Evolutionary conservation across 2,888 invertebrate species (phyloP), one percentile per base, ranked within the genome.

Genomic region (Drosophila greeni): DNA sequence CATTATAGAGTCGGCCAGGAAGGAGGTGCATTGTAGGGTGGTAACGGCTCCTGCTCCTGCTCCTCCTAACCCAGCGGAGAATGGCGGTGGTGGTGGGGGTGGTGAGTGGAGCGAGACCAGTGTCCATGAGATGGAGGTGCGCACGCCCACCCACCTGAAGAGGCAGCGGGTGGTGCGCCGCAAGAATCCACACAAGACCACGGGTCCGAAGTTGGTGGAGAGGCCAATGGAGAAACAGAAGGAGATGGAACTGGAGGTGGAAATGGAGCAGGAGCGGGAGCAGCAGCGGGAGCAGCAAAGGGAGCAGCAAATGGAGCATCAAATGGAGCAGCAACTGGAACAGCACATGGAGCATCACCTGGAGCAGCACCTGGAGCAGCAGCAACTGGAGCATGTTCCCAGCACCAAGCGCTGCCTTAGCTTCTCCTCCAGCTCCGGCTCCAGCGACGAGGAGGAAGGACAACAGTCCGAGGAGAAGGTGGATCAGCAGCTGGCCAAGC

Each of bases 361-460:
- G 53, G 75, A 74, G 62, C 85, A 86, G 29, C 36, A 33, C 3
- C 51, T 77, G 53, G 75, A 74, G 62, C 85, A 86, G n/a, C 1
- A 39, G 29, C 36, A 33, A 4, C 51, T 77, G 53, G 75, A 74
- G 62, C 85, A 86, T 51, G 90, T 90, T 18, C 90, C 90, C 53
- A 90, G 91, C 37, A 87, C 90, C 16, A 90, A 92, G 77, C 89
- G 92, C 59, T 92, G 92, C 78, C 83, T 92, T 8, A 92, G 91
- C 12, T 92, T 91, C 84, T 92, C 92, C 16, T 91, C 91, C n/a
- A 84, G 83, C 11, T 91, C 91, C 6, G 52, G 67, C 0, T 90
- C 91, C 64, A 79, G 75, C 20, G 80, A 75, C 31, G 86, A 84
- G n/a, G 66, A 68, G n/a, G 60, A 57, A 14, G 79, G 77, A 5